A percentile compares a stretch with the other conserved stretches of the same genome.
Conservation (phyloP, 2,888 invertebrate genomes). For the Calameuta filiformis region DNA sequence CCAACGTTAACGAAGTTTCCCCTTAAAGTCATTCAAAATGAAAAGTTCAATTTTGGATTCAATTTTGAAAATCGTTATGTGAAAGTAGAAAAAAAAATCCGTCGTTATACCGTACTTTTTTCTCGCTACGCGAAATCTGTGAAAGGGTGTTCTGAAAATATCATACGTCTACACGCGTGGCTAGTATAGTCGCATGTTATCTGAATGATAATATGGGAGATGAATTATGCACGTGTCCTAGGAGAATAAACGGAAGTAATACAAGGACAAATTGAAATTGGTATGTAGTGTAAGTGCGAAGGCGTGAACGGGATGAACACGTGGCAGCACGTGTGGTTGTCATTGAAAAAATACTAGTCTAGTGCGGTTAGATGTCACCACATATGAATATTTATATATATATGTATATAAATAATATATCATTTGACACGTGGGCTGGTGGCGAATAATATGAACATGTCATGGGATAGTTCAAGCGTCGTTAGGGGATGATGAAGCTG, state of each 20-base stretch:
- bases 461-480: conserved; percentile 50
- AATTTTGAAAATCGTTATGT: neutral
- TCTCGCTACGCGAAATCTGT: neutral
- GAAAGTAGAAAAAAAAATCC: too few species aligned
- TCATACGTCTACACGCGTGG: neutral
- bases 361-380: neutral
- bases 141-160: neutral
- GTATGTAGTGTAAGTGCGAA: neutral
- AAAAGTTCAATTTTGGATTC: neutral
- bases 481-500: conserved; percentile 19
- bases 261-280: neutral
- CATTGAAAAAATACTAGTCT: neutral
- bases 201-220: neutral
- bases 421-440: neutral
- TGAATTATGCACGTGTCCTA: neutral
- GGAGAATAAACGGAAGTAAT: neutral
- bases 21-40: neutral
- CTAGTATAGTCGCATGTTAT: neutral
- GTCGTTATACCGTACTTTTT: neutral
- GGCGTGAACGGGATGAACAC: conserved; percentile 15
- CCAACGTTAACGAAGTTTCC: neutral
- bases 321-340: conserved; percentile 35
- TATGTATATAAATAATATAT: neutral
- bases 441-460: conserved; percentile 23
- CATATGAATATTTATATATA: neutral